Conservation (phyloP, 2,888 invertebrate genomes). For the Galeruca laticollis region DNA sequence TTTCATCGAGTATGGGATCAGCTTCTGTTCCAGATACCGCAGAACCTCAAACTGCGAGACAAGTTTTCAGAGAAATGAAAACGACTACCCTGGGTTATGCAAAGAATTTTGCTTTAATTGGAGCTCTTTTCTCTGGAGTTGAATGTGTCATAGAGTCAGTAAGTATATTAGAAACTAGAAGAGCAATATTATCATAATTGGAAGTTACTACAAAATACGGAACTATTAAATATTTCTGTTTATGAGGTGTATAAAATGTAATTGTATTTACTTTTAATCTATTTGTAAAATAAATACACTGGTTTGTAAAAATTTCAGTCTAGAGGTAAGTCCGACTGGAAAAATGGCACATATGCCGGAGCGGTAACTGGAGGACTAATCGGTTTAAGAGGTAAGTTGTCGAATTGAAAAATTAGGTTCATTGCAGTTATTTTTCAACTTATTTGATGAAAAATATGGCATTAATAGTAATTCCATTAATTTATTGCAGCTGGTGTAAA, state of each 20-base stretch:
- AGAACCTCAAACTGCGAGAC: conserved; percentile 85
- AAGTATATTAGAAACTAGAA: no score
- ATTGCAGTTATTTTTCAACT: not conserved
- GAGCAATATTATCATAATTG: no score
- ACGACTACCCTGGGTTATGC: conserved; percentile 91
- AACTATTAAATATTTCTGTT: no score
- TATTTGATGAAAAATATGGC: no score
- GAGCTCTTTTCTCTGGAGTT: conserved; percentile 92
- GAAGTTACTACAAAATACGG: no score
- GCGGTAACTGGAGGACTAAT: conserved; percentile 94
- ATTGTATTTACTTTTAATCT: conserved; percentile 17
- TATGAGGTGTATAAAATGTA: conserved; percentile 42
- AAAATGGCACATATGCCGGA: conserved; percentile 95
- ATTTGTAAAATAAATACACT: not conserved
- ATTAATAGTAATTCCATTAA: conserved; percentile 25
- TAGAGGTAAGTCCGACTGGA: conserved; percentile 95
- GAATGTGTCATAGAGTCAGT: conserved; percentile 96
- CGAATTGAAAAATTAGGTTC: conserved; percentile 2
- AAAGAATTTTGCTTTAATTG: conserved; percentile 97
- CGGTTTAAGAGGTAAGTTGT: conserved; percentile 78
- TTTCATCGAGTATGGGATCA: conserved; percentile 96
- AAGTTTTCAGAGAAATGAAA: conserved; percentile 94
- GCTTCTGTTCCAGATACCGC: conserved; percentile 75
- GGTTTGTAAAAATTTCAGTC: conserved; percentile 50
- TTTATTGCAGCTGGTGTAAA: conserved; percentile 86